These are phyloP conservation scores for Gymnocephalus cernua DNA, from an alignment of 2,113 vertebrate species.

Conservation along the genomic window DNA sequence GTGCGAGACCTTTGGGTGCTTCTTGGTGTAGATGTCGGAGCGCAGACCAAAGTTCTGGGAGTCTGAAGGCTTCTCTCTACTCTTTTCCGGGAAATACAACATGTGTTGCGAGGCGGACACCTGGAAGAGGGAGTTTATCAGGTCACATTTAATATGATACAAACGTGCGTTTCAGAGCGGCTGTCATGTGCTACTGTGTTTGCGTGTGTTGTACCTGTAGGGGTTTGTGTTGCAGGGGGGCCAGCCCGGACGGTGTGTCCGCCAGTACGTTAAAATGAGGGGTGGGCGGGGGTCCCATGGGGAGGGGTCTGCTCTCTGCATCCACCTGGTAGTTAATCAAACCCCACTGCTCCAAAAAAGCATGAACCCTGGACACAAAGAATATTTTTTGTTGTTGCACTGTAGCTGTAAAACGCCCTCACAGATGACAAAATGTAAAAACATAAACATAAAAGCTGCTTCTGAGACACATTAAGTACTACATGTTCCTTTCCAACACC, in stretches of 20 bases:
- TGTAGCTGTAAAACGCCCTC: not conserved
- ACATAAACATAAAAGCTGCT: slow-evolving; percentile 5
- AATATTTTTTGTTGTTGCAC: not conserved
- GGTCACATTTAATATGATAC: not conserved
- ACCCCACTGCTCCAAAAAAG: slow-evolving; percentile 98
- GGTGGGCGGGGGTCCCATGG: slow-evolving; percentile 97
- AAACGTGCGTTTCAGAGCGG: not conserved
- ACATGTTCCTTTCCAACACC: not conserved
- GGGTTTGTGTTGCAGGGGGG: slow-evolving; percentile 92
- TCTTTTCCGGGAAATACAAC: slow-evolving; percentile 95
- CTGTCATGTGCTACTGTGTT: not conserved
- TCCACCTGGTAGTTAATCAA: slow-evolving; percentile 99
- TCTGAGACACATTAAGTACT: not conserved
- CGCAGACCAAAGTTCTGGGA: slow-evolving; percentile 96
- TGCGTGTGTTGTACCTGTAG: slow-evolving; percentile 86
- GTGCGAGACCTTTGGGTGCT: slow-evolving; percentile 93
- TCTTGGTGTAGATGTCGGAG: slow-evolving; percentile 94
- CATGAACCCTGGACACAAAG: slow-evolving; percentile 88
- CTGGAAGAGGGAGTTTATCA: slow-evolving; percentile 70
- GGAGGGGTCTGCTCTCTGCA: slow-evolving; percentile 94
- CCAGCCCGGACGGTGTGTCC: slow-evolving; percentile 90
- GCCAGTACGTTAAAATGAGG: slow-evolving; percentile 96
- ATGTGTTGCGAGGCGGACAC: slow-evolving; percentile 96
- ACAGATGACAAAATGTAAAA: slow-evolving; percentile 1
- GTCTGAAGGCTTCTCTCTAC: slow-evolving; percentile 93